These are phyloP conservation scores for Acrocephalus scirpaceus DNA, from an alignment of 2,797 vertebrate genomes.

Conservation along the genomic window DNA sequence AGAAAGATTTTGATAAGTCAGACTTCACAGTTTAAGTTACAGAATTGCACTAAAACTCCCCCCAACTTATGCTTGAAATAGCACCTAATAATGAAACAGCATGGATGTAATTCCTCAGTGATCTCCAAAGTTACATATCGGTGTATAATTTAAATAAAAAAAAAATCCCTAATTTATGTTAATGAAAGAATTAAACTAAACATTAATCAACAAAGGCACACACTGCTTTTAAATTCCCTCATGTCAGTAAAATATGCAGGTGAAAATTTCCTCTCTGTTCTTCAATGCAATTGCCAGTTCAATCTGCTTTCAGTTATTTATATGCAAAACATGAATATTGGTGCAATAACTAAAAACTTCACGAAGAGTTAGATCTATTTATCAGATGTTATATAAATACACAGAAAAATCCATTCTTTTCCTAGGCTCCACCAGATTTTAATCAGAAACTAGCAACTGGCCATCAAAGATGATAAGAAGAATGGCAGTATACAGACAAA, in stretches of 20 bases:
- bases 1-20: background rate
- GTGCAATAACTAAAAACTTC: background rate
- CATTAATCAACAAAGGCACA: background rate
- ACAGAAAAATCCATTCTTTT: background rate
- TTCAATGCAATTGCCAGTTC: background rate
- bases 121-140: background rate
- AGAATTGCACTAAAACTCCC: background rate
- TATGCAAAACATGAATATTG: background rate
- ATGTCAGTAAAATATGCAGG: background rate
- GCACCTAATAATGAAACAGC: background rate
- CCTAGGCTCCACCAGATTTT: background rate
- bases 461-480: background rate
- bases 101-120: background rate
- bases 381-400: background rate
- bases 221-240: background rate
- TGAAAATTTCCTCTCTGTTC: background rate
- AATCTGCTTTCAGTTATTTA: background rate
- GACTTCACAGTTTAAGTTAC: background rate
- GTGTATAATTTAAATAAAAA: background rate
- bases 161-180: background rate
- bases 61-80: background rate
- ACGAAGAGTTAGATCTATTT: background rate
- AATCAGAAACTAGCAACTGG: background rate
- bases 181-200: background rate
- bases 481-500: background rate